These are phyloP conservation scores for Fistularia tabacaria DNA, from an alignment of 2,797 vertebrate species.

Conservation along the genomic window DNA sequence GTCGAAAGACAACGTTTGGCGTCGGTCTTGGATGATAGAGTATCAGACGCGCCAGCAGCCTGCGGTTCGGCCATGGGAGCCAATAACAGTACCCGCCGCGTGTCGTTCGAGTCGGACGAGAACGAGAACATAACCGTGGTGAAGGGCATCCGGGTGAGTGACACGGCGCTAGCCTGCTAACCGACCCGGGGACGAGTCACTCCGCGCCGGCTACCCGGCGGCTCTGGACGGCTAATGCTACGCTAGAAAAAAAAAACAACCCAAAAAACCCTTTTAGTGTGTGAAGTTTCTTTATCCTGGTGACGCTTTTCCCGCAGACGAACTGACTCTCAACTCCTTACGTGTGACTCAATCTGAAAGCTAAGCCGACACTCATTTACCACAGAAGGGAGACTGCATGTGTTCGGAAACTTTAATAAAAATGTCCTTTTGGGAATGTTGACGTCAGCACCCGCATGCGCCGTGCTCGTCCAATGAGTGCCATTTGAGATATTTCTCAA, in stretches of 20 bases:
- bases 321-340: too few species aligned
- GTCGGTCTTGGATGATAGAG: background rate
- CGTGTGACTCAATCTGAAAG: too few species aligned
- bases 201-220: too few species aligned
- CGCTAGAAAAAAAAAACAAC: too few species aligned
- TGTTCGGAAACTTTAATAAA: background rate
- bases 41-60: constrained; percentile 9
- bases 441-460: constrained; percentile 26
- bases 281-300: too few species aligned
- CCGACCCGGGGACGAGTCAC: background rate
- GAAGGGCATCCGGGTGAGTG: constrained; percentile 97
- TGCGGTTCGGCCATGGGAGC: constrained; percentile 80
- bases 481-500: background rate
- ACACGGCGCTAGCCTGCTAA: constrained; percentile 2
- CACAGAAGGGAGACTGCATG: background rate
- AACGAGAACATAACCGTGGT: constrained; percentile 93
- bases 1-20: constrained; percentile 4
- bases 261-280: too few species aligned
- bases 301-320: too few species aligned
- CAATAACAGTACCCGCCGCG: constrained; percentile 83
- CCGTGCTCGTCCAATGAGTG: too few species aligned
- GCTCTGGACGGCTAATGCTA: too few species aligned
- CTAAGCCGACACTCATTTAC: constrained; percentile 8
- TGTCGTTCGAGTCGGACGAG: constrained; percentile 93
- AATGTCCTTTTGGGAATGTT: constrained; percentile 15